phyloP scores from a whole-genome alignment of 2,113 vertebrate species.

The Campylomormyrus numenius region DNA sequence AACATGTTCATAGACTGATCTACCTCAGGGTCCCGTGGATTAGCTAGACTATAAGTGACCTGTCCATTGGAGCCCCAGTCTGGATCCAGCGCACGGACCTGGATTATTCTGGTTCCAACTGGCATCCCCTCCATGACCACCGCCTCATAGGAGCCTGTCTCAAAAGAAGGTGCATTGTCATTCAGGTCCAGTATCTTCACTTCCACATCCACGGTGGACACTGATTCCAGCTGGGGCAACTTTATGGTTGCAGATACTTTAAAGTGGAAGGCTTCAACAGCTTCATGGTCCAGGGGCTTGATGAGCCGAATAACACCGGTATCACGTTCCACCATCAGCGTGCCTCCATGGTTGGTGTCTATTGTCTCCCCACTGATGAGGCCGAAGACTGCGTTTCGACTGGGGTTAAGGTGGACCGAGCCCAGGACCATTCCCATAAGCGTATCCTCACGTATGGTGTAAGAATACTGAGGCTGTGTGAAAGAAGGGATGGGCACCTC shows the following conservation, averaged over 20 bases:
- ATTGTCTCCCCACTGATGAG: constrained; percentile 70
- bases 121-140: constrained; percentile 95
- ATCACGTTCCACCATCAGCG: constrained; percentile 82
- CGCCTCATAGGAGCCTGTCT: constrained; percentile 75
- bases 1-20: constrained; percentile 65
- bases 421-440: constrained; percentile 77
- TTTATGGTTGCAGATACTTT: constrained; percentile 79
- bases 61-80: constrained; percentile 92
- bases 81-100: constrained; percentile 78
- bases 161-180: constrained; percentile 89
- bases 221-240: constrained; percentile 72
- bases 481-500: constrained; percentile 80
- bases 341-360: constrained; percentile 77
- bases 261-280: constrained; percentile 73
- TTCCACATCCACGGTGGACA: constrained; percentile 82
- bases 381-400: constrained; percentile 66
- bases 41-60: constrained; percentile 76
- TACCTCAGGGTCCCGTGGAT: constrained; percentile 55
- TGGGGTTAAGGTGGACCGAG: constrained; percentile 71
- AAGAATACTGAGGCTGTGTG: constrained; percentile 89
- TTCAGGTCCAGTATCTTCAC: constrained; percentile 89
- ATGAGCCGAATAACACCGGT: constrained; percentile 78
- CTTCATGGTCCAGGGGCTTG: constrained; percentile 80
- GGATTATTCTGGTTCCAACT: constrained; percentile 78
- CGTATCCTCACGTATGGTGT: constrained; percentile 78